Base-by-base conservation (phyloP, 2,888 invertebrate species). In the Clistopyga incitator region DNA sequence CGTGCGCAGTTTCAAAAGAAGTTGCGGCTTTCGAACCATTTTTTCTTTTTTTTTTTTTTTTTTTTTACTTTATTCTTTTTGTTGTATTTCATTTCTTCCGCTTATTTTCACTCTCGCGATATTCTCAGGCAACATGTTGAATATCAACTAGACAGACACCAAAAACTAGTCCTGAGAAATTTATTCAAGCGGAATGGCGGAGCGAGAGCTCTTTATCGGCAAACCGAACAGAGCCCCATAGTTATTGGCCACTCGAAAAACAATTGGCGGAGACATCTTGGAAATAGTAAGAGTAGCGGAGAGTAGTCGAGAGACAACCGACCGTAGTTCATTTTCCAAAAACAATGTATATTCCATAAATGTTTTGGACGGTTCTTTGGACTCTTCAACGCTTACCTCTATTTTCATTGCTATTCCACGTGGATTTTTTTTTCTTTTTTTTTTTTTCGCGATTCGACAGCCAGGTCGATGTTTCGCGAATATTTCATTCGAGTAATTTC, bases 401-500 rank as follows among this genome's bases (percentile, higher is more conserved):
- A 20, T 59, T 61, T 77, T 59, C 68, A 59, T 74, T 34, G 0
- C 29, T 42, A 20, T 23, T 20, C 3, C 59, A 18, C 52, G 2
- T 45, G 6, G 54, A 13, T 42, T 25, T 71, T 81, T 38, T 80
- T 20, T 10, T 80, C 25, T 67, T 20, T 18, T 56, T 34, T 50
- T 18, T 64, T 67, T 67, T 67, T 45, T 34, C 29, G 18, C 47
- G 10, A 25, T 4, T 6, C 29, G 45, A 56, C 56, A 42, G n/a
- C 67, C 18, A 45, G 29, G 38, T 54, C 50, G 61, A 82, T 82
- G 82, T 78, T 70, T 72, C 68, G 74, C 67, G 67, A 78, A 78
- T 82, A 82, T 82, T 78, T 74, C 20, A 78, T 82, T 78, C 34
- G 20, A 47, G 47, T 61, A 72, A 82, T 82, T 82, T 82, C 52